A percentile compares a stretch with the other conserved stretches of the same genome.
These are phyloP conservation scores for Zootermopsis nevadensis DNA, from an alignment of 2,888 invertebrate genomes.

Conservation along the genomic window DNA sequence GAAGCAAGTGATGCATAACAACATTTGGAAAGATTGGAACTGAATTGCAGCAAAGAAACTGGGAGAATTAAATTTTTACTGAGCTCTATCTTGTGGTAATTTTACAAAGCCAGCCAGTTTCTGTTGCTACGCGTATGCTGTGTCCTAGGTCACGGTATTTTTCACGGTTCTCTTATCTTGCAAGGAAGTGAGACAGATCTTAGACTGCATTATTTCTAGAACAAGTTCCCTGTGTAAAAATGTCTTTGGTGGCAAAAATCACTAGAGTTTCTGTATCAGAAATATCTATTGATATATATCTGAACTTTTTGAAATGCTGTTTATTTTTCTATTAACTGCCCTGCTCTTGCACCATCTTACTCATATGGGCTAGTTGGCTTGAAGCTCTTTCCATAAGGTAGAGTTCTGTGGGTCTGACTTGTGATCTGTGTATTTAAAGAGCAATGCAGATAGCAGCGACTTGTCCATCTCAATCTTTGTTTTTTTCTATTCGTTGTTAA, in stretches of 20 bases:
- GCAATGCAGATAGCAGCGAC: conserved; percentile 4
- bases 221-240: background rate
- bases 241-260: background rate
- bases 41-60: background rate
- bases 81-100: conserved; percentile 32
- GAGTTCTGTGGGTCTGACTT: conserved; percentile 16
- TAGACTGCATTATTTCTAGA: conserved; percentile 14
- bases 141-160: background rate
- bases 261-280: conserved; percentile 39
- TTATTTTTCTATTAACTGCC: conserved; percentile 28
- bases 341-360: background rate
- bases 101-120: background rate
- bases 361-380: conserved; percentile 23
- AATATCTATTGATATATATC: conserved; percentile 12
- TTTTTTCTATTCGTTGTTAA: conserved; percentile 34
- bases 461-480: conserved; percentile 29
- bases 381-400: conserved; percentile 27
- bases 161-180: background rate
- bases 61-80: background rate
- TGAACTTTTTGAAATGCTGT: conserved; percentile 19
- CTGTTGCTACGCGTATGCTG: conserved; percentile 15
- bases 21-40: background rate
- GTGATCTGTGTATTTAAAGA: background rate
- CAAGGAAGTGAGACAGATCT: background rate
- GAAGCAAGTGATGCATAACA: background rate